Conservation (phyloP, 2,113 vertebrate genomes). For the Myiopsitta monachus region DNA sequence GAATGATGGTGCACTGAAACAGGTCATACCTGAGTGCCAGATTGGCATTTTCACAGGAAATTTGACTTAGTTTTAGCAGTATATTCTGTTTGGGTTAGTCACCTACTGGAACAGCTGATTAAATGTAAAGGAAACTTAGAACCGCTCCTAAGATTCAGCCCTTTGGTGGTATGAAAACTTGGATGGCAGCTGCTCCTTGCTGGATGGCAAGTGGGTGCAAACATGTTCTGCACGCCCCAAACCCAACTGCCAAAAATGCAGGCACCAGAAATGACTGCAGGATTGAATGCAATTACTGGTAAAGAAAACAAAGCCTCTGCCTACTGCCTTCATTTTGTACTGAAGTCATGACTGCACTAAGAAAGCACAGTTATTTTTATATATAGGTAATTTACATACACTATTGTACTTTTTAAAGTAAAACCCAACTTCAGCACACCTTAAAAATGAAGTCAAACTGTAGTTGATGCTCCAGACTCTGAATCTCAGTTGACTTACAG, state of each 20-base stretch:
- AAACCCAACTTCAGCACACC: not conserved
- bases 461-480: not conserved
- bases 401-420: not conserved
- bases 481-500: not conserved
- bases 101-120: not conserved
- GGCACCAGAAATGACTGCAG: not conserved
- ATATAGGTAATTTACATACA: not conserved
- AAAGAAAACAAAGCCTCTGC: not conserved
- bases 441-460: not conserved
- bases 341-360: not conserved
- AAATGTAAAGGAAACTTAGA: not conserved
- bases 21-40: not conserved
- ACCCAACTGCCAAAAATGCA: fast-evolving
- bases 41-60: not conserved
- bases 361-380: too few relatives aligned
- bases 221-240: not conserved
- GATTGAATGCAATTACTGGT: not conserved
- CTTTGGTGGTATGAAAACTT: not conserved
- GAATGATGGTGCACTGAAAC: not conserved
- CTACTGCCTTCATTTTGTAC: not conserved
- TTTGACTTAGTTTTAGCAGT: not conserved
- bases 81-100: not conserved
- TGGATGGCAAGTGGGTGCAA: not conserved
- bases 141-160: not conserved
- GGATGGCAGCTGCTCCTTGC: not conserved